Conservation (phyloP, 2,888 invertebrate species). For the Abrostola triplasia region DNA sequence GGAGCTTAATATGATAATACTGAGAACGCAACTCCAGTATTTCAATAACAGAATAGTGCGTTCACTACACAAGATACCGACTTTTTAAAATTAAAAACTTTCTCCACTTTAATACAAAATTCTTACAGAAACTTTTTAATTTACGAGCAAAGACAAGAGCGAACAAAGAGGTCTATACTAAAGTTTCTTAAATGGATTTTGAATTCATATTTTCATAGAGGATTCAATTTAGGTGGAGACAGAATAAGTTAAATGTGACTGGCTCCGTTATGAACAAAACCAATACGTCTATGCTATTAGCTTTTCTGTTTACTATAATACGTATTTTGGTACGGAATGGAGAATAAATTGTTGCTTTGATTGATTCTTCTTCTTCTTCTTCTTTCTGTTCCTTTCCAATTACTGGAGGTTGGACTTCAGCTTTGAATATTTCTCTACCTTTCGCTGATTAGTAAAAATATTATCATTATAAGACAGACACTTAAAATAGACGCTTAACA, state of each 20-base stretch:
- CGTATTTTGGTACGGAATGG: neutral
- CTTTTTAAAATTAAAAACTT: slow-evolving; percentile 43
- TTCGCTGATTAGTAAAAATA: too few relatives aligned
- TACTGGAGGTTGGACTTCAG: too few relatives aligned
- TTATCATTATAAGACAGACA: too few relatives aligned
- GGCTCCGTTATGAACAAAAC: slow-evolving; percentile 28
- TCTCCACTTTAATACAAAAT: slow-evolving; percentile 42
- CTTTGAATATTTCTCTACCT: too few relatives aligned
- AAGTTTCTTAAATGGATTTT: slow-evolving; percentile 59
- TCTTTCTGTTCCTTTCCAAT: too few relatives aligned
- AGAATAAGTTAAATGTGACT: slow-evolving; percentile 51
- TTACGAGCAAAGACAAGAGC: slow-evolving; percentile 51
- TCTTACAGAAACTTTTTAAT: slow-evolving; percentile 58
- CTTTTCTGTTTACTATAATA: slow-evolving; percentile 13
- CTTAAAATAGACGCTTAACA: too few relatives aligned
- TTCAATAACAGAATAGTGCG: neutral
- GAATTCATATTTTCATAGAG: slow-evolving; percentile 62
- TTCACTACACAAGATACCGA: slow-evolving; percentile 17
- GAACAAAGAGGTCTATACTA: slow-evolving; percentile 51
- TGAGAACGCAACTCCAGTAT: neutral
- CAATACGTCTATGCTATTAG: slow-evolving; percentile 19
- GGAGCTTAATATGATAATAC: neutral
- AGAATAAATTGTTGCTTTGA: too few relatives aligned
- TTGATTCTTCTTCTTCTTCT: too few relatives aligned
- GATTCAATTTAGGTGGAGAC: slow-evolving; percentile 62